Base-by-base conservation (phyloP, 2,797 vertebrate genomes). In the Typhlichthys subterraneus region DNA sequence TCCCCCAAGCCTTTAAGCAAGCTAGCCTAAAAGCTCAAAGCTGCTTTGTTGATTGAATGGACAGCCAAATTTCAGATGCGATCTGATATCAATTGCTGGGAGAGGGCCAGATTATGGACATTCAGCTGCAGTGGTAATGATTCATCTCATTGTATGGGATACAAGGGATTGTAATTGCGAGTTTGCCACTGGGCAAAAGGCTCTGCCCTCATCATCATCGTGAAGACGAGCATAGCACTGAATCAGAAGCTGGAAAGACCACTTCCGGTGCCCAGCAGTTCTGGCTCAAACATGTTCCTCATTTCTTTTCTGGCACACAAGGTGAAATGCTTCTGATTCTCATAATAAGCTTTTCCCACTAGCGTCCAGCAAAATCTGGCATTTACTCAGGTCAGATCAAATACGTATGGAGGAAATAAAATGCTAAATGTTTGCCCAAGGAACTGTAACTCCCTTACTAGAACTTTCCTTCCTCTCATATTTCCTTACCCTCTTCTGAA, bases 21-120 rank as follows among this genome's bases (percentile, higher is more conserved):
- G 80, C 72, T 73, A 81, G 83, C 75, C 85, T 84, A 80, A 83
- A 81, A 59, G 69, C 59, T 52, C 49, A 45, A 63, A 79, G 79
- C 79, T 65, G 67, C 73, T 76, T 80, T 83, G 83, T 82, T 87
- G 87, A 88, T 87, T 88, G 85, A 89, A 89, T 82, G 83, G 79
- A 66, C 61, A 76, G 65, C 84, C 79, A 85, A 87, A 89, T 85
- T 86, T 84, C 82, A 78, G 81, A 79, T 66, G 76, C 75, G 55
- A 88, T 89, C 85, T 56, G 84, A 88, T 86, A 88, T 87, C 88
- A 73, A 70, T 63, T 64, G 70, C 75, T 86, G 72, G 71, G 71
- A 71, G 80, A 51, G 14, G 54, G 78, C 84, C 82, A 85, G 83
- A 77, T 84, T 75, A 66, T 79, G 76, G 79, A 87, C 83, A 84